Base-by-base conservation (phyloP, 2,113 vertebrate genomes). In the Periophthalmus modestus region DNA sequence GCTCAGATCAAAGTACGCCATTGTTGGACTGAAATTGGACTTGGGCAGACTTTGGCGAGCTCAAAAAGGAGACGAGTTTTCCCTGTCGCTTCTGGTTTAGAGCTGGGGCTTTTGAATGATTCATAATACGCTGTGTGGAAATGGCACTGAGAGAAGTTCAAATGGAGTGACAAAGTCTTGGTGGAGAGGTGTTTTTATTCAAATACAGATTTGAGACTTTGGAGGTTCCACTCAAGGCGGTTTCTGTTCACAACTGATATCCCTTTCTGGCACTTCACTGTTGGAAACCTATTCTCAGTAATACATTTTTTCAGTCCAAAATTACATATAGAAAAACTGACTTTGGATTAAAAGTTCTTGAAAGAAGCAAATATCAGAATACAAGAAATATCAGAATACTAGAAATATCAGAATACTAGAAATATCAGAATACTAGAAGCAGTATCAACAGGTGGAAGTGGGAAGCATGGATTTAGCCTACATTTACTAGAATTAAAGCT, bases 21-120 rank as follows among this genome's bases (percentile, higher is more conserved):
- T 87, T 90, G 84, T 87, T 77, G 78, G 74, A 57, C 73, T 74
- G 85, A 85, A 91, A 92, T 90, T 88, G 88, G 85, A 88, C 86
- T 85, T 66, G 66, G 71, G 78, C 75, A 70, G 65, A 55, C 78
- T 77, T 71, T 72, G 55, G 77, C 57, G 47, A 65, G 75, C 77
- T 80, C 81, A 23, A 82, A 55, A 72, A 76, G 71, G 67, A 83
- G 81, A 63, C 62, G 72, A 69, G 76, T 81, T 85, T 80, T 82
- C 74, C 79, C 83, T 80, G 84, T 87, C 87, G 71, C 72, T 13
- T 87, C 73, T 85, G 76, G 88, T 91, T 91, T 87, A 52, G 33
- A 78, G 83, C 83, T 72, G n/a, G 2, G 28, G 58, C 11, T 72
- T 77, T 69, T 83, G 81, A 82, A 85, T 82, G 76, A 87, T 87